Base-by-base conservation (phyloP, 2,797 vertebrate genomes). In the Channallabes apus region DNA sequence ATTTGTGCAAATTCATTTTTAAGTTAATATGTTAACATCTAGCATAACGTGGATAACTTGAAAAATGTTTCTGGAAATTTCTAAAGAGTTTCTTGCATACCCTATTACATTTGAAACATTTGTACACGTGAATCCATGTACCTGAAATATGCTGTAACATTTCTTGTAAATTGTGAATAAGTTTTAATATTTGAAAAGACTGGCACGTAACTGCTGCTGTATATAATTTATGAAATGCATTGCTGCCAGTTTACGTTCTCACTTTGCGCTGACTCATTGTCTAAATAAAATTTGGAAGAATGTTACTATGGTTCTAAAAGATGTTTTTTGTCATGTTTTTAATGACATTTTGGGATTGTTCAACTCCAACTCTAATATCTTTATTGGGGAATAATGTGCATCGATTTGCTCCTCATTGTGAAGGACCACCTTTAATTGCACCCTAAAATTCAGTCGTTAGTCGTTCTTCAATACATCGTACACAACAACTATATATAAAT, bases 121-220 rank as follows among this genome's bases (percentile, higher is more conserved):
- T 97, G 95, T 96, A 95, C 95, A 94, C 91, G 94, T 95, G 95
- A 93, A 92, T 95, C 95, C 91, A 91, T 96, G 96, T 96, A 93
- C 92, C 92, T 93, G 91, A 89, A 91, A 90, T 88, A 94, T 93
- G 92, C 95, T 96, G 94, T 96, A 95, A 96, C 65, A 95, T 97
- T 95, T 94, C 93, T 92, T 98, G 97, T 98, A 97, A 95, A 97
- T 96, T 97, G 96, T 97, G 96, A 96, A 94, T 96, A 95, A 94
- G 91, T 96, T 96, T 94, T 94, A 90, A 91, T 91, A 95, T 95
- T 95, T 94, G 93, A 94, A 94, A 95, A 91, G 89, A 69, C 92
- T 93, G 92, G 89, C 89, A 94, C 93, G 91, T 90, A 94, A 95
- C 91, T 95, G 94, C 89, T 92, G 92, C 92, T 92, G 88, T 97